These are phyloP conservation scores for Smithornis capensis DNA, from an alignment of 2,113 vertebrate genomes.

Conservation along the genomic window DNA sequence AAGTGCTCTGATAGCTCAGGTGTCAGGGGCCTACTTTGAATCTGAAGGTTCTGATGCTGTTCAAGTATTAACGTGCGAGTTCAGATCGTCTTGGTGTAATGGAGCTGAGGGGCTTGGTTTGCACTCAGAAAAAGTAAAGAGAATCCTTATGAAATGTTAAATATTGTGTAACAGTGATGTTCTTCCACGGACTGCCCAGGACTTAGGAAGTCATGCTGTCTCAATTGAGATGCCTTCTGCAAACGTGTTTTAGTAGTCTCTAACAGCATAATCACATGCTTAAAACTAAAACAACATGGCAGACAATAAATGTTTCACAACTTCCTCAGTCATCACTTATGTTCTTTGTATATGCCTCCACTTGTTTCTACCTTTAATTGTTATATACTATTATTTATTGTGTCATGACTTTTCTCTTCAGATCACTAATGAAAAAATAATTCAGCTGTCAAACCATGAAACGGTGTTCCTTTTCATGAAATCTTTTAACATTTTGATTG, in stretches of 20 bases:
- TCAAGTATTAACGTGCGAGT: background rate
- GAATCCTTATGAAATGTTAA: background rate
- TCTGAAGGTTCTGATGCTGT: background rate
- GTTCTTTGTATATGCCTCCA: background rate
- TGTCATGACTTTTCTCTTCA: background rate
- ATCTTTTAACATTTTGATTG: background rate
- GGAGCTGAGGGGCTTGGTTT: background rate
- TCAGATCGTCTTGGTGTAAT: background rate
- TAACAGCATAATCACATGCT: background rate
- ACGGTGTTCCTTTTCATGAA: background rate
- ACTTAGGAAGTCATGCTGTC: background rate
- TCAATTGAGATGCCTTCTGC: background rate
- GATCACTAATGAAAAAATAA: background rate
- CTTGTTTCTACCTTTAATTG: background rate
- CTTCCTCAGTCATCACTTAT: accelerated
- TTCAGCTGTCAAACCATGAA: background rate
- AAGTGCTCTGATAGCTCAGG: background rate
- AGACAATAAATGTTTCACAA: background rate
- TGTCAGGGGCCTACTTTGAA: background rate
- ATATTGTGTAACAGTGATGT: background rate
- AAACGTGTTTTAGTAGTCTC: background rate
- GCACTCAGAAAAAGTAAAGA: background rate
- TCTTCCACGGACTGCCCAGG: accelerated
- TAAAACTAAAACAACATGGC: background rate
- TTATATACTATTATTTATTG: background rate